phyloP scores from a whole-genome alignment of 2,113 vertebrate genomes.

The Corapipo altera region DNA sequence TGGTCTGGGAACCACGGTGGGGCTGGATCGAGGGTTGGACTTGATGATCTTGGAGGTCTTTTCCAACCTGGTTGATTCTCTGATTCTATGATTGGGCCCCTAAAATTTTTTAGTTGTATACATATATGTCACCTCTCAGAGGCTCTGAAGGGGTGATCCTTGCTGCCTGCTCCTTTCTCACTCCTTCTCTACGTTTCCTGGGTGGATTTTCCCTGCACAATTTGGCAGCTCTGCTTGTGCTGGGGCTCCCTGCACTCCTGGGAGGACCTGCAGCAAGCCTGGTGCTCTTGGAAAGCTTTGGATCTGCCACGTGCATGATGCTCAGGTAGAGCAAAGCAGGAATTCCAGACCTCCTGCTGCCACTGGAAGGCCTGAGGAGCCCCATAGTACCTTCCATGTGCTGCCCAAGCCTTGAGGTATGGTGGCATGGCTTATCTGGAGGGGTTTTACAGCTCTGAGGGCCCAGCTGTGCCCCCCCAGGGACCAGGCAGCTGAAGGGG shows the following conservation, averaged over 20 bases:
- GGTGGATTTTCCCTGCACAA: not conserved
- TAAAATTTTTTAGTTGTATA: fast-evolving
- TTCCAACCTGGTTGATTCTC: too few relatives aligned
- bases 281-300: not conserved
- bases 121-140: not conserved
- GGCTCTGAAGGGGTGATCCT: not conserved
- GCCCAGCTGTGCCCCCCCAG: not conserved
- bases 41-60: too few relatives aligned
- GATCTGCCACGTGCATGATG: not conserved
- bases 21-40: too few relatives aligned
- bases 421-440: not conserved
- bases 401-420: not conserved
- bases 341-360: not conserved
- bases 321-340: not conserved
- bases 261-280: not conserved
- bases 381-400: fast-evolving
- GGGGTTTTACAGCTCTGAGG: not conserved
- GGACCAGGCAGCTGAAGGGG: not conserved
- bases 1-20: too few relatives aligned
- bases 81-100: too few relatives aligned
- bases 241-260: not conserved
- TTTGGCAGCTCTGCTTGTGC: not conserved
- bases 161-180: not conserved
- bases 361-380: not conserved
- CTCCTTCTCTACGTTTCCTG: not conserved